phyloP scores from a whole-genome alignment of 2,113 vertebrate species.

The Rhombomys opimus region DNA sequence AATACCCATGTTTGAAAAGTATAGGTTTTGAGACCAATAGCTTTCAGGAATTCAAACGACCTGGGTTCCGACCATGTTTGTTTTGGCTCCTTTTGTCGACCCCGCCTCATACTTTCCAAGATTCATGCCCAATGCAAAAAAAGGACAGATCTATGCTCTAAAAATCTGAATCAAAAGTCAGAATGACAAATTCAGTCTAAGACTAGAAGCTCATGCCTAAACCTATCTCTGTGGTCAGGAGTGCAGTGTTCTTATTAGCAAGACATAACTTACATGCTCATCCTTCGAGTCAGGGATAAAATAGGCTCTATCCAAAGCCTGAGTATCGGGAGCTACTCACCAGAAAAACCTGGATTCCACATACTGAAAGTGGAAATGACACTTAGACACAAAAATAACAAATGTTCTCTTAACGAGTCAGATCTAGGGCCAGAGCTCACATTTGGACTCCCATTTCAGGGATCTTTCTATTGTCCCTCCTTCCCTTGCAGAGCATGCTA shows the following conservation, averaged over 20 bases:
- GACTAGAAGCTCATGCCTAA: background rate
- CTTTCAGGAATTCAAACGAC: conserved; percentile 36
- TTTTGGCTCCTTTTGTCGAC: background rate
- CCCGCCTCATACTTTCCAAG: background rate
- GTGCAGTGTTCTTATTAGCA: background rate
- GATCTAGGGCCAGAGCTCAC: background rate
- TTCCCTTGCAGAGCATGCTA: background rate
- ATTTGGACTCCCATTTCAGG: background rate
- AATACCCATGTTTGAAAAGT: background rate
- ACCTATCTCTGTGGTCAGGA: background rate
- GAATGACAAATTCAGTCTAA: background rate
- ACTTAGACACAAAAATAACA: background rate
- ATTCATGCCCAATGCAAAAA: background rate
- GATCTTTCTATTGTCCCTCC: background rate
- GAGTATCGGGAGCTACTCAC: background rate
- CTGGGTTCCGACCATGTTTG: background rate
- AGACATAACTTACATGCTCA: background rate
- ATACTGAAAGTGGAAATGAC: conserved; percentile 13
- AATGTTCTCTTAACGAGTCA: background rate
- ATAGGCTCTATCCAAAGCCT: conserved; percentile 1
- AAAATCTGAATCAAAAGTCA: conserved; percentile 14
- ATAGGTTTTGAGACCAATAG: background rate
- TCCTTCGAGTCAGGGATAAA: background rate
- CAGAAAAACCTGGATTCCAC: background rate
- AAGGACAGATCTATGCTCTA: background rate